phyloP scores from a whole-genome alignment of 53 echinoderm and acorn worm species.

The Arbacia lixula region DNA sequence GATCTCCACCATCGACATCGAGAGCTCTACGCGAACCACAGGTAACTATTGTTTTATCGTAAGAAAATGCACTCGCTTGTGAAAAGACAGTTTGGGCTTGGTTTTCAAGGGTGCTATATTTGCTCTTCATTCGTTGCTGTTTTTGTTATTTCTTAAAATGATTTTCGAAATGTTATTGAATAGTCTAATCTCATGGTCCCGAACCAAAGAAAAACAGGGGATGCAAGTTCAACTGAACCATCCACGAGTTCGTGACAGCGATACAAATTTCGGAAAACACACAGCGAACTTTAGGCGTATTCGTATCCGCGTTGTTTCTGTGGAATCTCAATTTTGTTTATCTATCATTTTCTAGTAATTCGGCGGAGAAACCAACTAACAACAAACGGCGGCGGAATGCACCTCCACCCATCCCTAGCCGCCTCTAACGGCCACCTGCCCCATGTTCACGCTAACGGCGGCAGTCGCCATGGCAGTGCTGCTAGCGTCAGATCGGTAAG shows the following conservation, averaged over 20 bases:
- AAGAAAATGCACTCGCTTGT: not conserved
- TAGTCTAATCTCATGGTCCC: too few relatives aligned
- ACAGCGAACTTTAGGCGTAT: too few relatives aligned
- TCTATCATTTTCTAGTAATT: not conserved
- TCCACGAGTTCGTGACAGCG: too few relatives aligned
- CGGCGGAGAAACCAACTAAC: constrained; percentile 16
- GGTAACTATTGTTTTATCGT: not conserved
- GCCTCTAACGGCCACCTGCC: constrained; percentile 53
- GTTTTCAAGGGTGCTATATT: too few relatives aligned
- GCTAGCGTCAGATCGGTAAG: constrained; percentile 71
- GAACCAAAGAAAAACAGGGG: too few relatives aligned
- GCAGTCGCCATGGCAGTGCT: constrained; percentile 65
- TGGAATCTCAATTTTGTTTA: not conserved
- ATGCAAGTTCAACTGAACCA: too few relatives aligned
- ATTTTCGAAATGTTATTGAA: too few relatives aligned
- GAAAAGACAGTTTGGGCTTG: too few relatives aligned
- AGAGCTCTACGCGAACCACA: constrained; percentile 1
- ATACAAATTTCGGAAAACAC: too few relatives aligned
- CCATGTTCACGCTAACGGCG: constrained; percentile 40
- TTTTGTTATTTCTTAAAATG: too few relatives aligned
- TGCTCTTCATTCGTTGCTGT: too few relatives aligned
- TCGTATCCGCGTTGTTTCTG: too few relatives aligned
- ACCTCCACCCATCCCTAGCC: constrained; percentile 31
- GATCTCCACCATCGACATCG: constrained; percentile 59
- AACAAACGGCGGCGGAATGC: not conserved